A percentile compares a stretch with the other conserved stretches of the same genome.
phyloP scores from a whole-genome alignment of 2,888 invertebrate genomes.

The Drosophila setosimentum region DNA sequence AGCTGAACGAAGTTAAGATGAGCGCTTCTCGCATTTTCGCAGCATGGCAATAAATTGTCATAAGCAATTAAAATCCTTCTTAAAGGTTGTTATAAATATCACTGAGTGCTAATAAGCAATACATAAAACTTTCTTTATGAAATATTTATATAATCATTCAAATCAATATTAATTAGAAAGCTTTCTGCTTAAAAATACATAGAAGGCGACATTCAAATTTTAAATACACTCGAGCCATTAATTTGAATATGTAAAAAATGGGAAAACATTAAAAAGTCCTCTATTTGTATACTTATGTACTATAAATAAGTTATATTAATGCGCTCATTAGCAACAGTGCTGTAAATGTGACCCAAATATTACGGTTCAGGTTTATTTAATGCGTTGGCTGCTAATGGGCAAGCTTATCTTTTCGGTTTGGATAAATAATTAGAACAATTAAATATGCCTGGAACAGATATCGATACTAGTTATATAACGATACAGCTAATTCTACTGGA shows the following conservation, averaged over 20 bases:
- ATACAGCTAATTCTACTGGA: not conserved
- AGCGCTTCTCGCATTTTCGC: not conserved
- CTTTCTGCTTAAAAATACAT: not conserved
- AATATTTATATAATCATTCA: not conserved
- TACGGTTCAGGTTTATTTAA: not conserved
- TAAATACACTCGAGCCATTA: not conserved
- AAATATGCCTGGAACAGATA: not conserved
- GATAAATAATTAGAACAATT: not conserved
- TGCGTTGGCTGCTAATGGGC: not conserved
- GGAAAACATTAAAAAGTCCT: no score
- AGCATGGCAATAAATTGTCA: conserved; percentile 1
- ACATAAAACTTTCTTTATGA: not conserved
- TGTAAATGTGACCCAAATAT: not conserved
- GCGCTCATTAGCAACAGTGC: not conserved
- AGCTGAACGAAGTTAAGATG: conserved; percentile 13
- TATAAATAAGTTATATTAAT: not conserved
- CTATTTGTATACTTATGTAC: not conserved
- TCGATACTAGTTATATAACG: not conserved
- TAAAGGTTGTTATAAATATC: not conserved
- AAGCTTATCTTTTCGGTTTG: not conserved
- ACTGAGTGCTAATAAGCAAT: not conserved
- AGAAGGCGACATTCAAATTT: not conserved
- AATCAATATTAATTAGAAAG: not conserved
- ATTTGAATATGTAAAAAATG: not conserved
- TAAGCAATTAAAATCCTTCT: conserved; percentile 1